phyloP scores from a whole-genome alignment of 2,888 invertebrate genomes.

The Neria commutata region DNA sequence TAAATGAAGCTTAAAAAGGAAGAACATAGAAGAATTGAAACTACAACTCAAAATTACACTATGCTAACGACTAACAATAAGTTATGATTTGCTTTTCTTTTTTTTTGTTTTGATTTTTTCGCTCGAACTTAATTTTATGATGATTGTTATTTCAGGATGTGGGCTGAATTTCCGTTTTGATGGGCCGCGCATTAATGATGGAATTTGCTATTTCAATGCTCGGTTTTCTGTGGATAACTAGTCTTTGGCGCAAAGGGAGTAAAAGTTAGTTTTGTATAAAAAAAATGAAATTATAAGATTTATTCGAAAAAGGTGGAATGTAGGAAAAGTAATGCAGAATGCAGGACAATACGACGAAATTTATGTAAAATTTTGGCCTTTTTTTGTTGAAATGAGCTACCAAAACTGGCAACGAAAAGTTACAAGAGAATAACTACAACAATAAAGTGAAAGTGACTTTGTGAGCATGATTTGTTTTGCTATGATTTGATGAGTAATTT shows the following conservation, averaged over 20 bases:
- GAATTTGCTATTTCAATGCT: constrained; percentile 57
- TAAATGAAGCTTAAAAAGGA: background rate
- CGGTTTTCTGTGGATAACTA: background rate
- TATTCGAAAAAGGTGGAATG: background rate
- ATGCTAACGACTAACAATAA: constrained; percentile 44
- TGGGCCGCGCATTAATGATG: constrained; percentile 64
- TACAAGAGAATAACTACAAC: too few relatives aligned
- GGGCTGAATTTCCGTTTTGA: constrained; percentile 42
- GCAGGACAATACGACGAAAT: too few relatives aligned
- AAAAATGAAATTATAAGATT: background rate
- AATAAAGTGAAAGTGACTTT: too few relatives aligned
- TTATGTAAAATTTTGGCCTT: too few relatives aligned
- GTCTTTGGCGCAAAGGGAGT: background rate
- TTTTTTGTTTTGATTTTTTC: constrained; percentile 5
- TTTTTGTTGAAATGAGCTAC: too few relatives aligned
- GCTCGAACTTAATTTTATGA: constrained; percentile 23
- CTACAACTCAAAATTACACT: constrained; percentile 27
- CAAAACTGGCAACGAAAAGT: too few relatives aligned
- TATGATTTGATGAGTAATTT: too few relatives aligned
- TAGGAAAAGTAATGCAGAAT: too few relatives aligned
- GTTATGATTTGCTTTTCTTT: constrained; percentile 34
- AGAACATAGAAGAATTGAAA: constrained; percentile 3
- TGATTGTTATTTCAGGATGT: constrained; percentile 28
- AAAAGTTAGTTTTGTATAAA: background rate
- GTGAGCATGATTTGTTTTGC: too few relatives aligned